Base-by-base conservation (phyloP, 2,797 vertebrate genomes). In the Rachycentron canadum region DNA sequence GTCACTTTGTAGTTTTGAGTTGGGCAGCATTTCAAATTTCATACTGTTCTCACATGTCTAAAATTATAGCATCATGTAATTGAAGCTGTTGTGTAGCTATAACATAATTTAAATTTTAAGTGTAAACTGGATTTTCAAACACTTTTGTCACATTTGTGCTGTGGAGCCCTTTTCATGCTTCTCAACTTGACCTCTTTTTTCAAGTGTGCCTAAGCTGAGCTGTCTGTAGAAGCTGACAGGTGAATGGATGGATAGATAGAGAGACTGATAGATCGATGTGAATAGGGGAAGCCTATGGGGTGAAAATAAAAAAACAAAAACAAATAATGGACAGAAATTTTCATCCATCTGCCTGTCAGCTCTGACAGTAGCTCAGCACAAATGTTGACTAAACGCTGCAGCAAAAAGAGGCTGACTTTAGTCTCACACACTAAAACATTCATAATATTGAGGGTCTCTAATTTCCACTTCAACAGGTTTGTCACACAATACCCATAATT, bases 251-350 rank as follows among this genome's bases (percentile, higher is more conserved):
- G 69, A 73, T 25, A 3, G 75, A 76, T 41, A 52, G 59, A 57
- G 11, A 10, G 60, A 69, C 7, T 1, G 69, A 68, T 40, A 36
- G 28, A 61, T 16, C 52, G 57, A 45, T 17, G 17, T 43, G 57
- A 41, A 82, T 57, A 32, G 60, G 47, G 41, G 55, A 63, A 69
- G 60, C 59, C 75, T 69, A 9, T 7, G 1, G 78, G 79, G 73
- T 10, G 34, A 62, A 53, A 28, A 58, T 82, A 23, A 60, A 83
- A 79, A 78, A 80, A 63, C 50, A 28, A 59, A 84, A 23, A 60
- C 82, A 79, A 79, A 80, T 75, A 72, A 86, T 69, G 62, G 63
- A 72, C 28, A 61, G 66, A 81, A 72, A 70, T 76, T 77, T 83
- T 76, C 43, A 73, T 73, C 76, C 73, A 68, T 76, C 75, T 30